Percentiles rank a stretch among this genome's conserved stretches.
Conservation (phyloP, 2,888 invertebrate genomes). For the Nebria salina region DNA sequence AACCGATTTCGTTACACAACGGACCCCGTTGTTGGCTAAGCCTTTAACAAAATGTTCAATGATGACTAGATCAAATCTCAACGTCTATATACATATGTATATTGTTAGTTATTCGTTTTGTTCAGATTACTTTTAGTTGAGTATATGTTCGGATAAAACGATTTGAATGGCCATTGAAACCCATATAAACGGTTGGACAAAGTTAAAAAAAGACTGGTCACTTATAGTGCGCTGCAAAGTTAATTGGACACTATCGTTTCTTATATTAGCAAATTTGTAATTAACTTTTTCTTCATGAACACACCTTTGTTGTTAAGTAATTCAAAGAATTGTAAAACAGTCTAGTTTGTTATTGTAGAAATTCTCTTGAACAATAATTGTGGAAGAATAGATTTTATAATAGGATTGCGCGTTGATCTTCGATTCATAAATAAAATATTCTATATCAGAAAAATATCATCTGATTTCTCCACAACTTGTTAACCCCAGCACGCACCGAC, state of each 20-base stretch:
- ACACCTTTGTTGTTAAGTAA: too few relatives aligned
- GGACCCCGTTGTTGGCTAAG: conserved; percentile 25
- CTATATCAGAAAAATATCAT: background rate
- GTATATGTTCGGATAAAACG: conserved; percentile 14
- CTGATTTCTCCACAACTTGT: background rate
- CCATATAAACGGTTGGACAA: conserved; percentile 9
- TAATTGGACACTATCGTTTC: too few relatives aligned
- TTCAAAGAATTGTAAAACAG: too few relatives aligned
- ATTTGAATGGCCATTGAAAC: conserved; percentile 25
- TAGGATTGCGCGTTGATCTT: too few relatives aligned
- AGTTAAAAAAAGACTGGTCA: background rate
- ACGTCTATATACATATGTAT: conserved; percentile 1
- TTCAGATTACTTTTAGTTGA: conserved; percentile 22
- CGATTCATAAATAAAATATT: too few relatives aligned
- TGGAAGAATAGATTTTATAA: too few relatives aligned
- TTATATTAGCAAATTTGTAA: too few relatives aligned
- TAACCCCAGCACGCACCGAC: background rate
- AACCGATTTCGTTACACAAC: conserved; percentile 38
- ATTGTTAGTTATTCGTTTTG: conserved; percentile 26
- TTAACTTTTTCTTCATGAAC: too few relatives aligned
- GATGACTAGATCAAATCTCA: conserved; percentile 24
- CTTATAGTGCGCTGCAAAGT: too few relatives aligned
- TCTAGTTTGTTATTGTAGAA: too few relatives aligned
- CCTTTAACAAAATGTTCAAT: conserved; percentile 27
- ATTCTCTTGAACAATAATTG: too few relatives aligned